Conservation (phyloP, 1,140 invertebrate genomes). For the Chironomus striatipennis region DNA sequence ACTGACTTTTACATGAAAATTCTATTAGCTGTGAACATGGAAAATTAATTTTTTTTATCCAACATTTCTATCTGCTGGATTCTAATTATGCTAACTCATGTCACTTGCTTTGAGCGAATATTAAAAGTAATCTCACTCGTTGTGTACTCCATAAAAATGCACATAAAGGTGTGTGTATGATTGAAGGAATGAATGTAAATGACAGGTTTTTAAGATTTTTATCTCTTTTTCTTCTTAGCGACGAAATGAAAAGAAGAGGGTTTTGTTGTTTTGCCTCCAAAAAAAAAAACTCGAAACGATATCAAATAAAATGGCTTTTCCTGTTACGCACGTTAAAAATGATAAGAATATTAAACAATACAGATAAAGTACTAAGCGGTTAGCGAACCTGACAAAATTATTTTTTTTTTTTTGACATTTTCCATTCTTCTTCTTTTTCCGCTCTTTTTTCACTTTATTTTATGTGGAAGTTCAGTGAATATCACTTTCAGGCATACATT, state of each 20-base stretch:
- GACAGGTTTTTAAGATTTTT: conserved; percentile 14
- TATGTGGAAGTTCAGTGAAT: background rate
- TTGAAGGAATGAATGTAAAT: conserved; percentile 14
- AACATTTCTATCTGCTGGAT: background rate
- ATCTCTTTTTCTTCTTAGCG: background rate
- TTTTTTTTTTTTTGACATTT: background rate
- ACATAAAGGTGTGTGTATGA: conserved; percentile 3
- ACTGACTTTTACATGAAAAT: conserved; percentile 8
- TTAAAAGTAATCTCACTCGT: too few species aligned
- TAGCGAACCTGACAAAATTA: background rate
- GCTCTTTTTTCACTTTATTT: background rate
- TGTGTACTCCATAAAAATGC: background rate
- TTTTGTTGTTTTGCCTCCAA: background rate
- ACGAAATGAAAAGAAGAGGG: background rate
- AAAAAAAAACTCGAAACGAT: background rate
- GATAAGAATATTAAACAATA: background rate
- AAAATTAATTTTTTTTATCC: conserved; percentile 12
- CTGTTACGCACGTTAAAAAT: background rate
- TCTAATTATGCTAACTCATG: background rate
- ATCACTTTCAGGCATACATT: background rate
- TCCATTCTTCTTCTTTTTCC: background rate
- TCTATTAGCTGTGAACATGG: conserved; percentile 19
- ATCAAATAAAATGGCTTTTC: conserved; percentile 6
- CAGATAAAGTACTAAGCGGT: background rate
- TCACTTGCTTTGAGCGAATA: background rate